These are phyloP conservation scores for Coccyzus lansbergi DNA, from an alignment of 2,797 vertebrate species.

Conservation along the genomic window DNA sequence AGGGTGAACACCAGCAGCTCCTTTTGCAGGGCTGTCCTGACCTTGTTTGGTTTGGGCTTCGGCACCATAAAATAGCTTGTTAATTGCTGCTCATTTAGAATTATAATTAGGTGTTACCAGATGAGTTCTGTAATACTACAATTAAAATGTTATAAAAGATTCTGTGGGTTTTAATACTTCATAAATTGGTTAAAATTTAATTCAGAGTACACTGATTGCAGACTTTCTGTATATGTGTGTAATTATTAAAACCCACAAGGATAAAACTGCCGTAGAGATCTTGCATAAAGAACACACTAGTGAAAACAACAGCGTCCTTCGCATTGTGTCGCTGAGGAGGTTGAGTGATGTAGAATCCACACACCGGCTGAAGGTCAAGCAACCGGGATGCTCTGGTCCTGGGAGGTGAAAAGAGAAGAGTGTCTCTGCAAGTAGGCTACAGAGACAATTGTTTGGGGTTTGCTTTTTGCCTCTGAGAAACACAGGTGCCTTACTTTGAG, in stretches of 20 bases:
- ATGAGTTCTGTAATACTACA: conserved; percentile 50
- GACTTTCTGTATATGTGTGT: conserved; percentile 10
- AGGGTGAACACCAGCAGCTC: neutral
- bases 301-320: neutral
- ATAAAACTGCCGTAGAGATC: neutral
- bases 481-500: neutral
- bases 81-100: conserved; percentile 57
- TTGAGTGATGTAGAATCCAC: neutral
- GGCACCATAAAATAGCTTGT: conserved; percentile 36
- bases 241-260: conserved; percentile 49
- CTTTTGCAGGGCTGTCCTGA: conserved; percentile 18
- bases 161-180: conserved; percentile 63
- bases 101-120: conserved; percentile 59
- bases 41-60: conserved; percentile 55
- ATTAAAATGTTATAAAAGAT: conserved; percentile 55
- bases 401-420: neutral
- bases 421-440: neutral
- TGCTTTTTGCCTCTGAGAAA: neutral
- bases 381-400: neutral
- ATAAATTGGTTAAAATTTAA: conserved; percentile 66
- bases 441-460: neutral
- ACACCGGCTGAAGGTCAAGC: neutral
- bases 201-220: conserved; percentile 47
- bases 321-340: neutral
- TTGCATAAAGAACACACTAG: neutral